These are phyloP conservation scores for Gallirallus australis DNA, from an alignment of 2,797 vertebrate species.

Conservation along the genomic window DNA sequence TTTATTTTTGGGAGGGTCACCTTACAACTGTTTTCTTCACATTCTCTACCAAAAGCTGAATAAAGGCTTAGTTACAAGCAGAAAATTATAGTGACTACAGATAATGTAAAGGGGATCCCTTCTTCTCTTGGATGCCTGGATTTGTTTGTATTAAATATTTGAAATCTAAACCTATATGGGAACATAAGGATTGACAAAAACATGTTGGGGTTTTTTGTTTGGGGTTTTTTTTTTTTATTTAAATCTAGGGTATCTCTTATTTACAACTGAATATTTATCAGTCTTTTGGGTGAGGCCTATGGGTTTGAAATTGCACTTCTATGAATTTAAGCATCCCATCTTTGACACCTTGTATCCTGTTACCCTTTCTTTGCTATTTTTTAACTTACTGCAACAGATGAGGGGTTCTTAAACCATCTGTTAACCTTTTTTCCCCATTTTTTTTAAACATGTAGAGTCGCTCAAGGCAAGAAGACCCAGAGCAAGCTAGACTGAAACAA, in stretches of 20 bases:
- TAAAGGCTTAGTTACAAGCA: background rate
- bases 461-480: constrained; percentile 95
- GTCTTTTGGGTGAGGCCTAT: constrained; percentile 83
- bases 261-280: constrained; percentile 86
- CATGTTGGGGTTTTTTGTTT: background rate
- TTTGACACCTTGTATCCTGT: constrained; percentile 87
- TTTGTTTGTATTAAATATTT: background rate
- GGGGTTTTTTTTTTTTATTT: background rate
- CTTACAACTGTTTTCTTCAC: background rate
- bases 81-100: background rate
- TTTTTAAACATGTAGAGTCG: constrained; percentile 84
- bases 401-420: constrained; percentile 91
- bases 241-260: constrained; percentile 71
- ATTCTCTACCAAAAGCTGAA: background rate
- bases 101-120: background rate
- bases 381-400: constrained; percentile 87
- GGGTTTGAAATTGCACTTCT: constrained; percentile 80
- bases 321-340: constrained; percentile 83
- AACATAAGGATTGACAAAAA: constrained; percentile 35
- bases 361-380: constrained; percentile 86
- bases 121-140: background rate
- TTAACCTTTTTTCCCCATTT: constrained; percentile 85
- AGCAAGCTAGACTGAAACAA: constrained; percentile 92
- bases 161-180: constrained; percentile 14
- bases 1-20: background rate